Base-by-base conservation (phyloP, 92 coral and sea anemone genomes). In the Pocillopora grandis region DNA sequence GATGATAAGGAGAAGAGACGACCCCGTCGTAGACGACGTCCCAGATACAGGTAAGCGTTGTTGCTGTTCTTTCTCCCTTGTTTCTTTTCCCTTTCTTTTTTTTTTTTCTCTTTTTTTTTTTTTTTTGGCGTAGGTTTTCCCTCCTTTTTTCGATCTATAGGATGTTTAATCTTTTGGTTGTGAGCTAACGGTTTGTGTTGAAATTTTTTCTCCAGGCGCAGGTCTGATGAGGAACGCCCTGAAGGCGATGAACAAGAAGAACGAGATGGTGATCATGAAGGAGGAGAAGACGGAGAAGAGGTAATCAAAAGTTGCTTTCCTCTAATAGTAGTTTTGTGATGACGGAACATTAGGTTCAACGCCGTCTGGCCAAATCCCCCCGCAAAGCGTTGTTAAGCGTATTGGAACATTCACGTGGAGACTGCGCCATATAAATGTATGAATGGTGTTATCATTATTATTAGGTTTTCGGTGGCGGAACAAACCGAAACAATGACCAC, bases 1-100 rank as follows among this genome's bases (percentile, higher is more conserved):
- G 85, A 81, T 21, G 95, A 92, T 42, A 86, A 91, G 68, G 91
- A 90, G 62, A 75, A 89, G 3, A 85, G 89, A 33, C 86, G 91
- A 31, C 86, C 87, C 57, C 94, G 94, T 58, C 89, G 94, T 11
- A 35, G 82, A 62, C 83, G 94, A 56, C 70, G 91, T 16, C 89
- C 92, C 20, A 74, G 92, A 85, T 88, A 76, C 27, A 31, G 76
- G 23, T 35, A 19, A 19, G 35, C 12, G 15, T 20, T 3, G 10
- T 12, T 59, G 2, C 14, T 42, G 4, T 42, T 42, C 52, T 42
- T 7, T 42, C 8, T 7, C 8, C 52, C 5, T 42, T 42, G 8
- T 42, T 42, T 42, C 52, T 42, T 42, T 42, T 42, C 52, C 52
- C 52, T 42, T 42, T 42, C 8, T 42, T 42, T 1, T 42, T 7